A percentile compares a stretch with the other conserved stretches of the same genome.
Evolutionary conservation across 1,140 invertebrate species (phyloP).

Genomic region (Diabrotica virgifera): DNA sequence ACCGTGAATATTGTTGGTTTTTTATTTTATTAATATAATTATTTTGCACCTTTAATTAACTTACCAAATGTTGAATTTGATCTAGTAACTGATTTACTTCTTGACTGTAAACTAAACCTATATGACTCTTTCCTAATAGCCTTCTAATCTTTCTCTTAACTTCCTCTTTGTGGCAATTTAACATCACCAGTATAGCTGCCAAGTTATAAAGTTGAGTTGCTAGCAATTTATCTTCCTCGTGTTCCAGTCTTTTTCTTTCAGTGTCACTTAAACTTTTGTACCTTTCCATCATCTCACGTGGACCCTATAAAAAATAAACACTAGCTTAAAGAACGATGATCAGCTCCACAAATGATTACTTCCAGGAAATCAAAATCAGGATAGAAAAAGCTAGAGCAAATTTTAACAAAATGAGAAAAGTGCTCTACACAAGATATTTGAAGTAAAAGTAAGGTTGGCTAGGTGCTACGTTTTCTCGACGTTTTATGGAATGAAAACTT

Average conservation of each 20-base stretch:
- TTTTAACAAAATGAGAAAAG: no score
- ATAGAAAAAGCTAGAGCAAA: no score
- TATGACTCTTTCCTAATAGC: slow-evolving; percentile 95
- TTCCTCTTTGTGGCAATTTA: slow-evolving; percentile 83
- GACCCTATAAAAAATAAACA: slow-evolving; percentile 56
- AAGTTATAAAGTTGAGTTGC: slow-evolving; percentile 96
- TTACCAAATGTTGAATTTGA: slow-evolving; percentile 90
- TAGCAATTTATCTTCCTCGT: slow-evolving; percentile 95
- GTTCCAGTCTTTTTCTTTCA: slow-evolving; percentile 92
- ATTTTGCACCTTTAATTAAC: slow-evolving; percentile 32
- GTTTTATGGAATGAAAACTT: no score
- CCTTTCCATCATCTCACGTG: slow-evolving; percentile 98
- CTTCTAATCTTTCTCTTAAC: slow-evolving; percentile 90
- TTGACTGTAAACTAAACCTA: slow-evolving; percentile 95
- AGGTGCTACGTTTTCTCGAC: no score
- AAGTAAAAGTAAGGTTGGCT: no score
- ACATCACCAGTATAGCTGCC: slow-evolving; percentile 94
- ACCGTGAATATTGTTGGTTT: no score
- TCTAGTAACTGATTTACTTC: slow-evolving; percentile 96
- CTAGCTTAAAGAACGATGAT: no score
- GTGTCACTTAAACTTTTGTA: slow-evolving; percentile 92
- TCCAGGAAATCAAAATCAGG: no score
- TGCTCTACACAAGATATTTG: no score
- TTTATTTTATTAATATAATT: no score
- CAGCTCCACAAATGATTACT: no score